Conservation (phyloP, 2,888 invertebrate genomes). For the Hydrotaea cyrtoneurina region DNA sequence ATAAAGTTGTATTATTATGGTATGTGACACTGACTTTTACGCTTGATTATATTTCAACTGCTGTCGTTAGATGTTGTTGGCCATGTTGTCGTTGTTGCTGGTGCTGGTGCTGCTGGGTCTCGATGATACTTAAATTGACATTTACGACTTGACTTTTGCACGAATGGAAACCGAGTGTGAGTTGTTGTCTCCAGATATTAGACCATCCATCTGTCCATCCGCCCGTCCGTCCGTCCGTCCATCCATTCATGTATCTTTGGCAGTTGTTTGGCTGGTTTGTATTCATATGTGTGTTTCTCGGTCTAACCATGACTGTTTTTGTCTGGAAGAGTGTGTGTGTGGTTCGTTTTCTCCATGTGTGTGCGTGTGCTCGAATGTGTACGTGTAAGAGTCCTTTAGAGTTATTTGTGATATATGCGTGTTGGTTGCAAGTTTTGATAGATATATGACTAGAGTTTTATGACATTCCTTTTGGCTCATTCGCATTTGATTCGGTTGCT, state of each 20-base stretch:
- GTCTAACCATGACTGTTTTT: not conserved
- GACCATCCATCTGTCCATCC: not conserved
- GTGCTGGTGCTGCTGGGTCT: conserved; percentile 31
- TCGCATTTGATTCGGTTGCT: conserved; percentile 26
- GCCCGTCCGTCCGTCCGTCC: not conserved
- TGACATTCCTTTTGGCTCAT: conserved; percentile 40
- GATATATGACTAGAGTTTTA: conserved; percentile 47
- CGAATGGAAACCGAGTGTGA: conserved; percentile 13
- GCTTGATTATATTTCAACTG: conserved; percentile 50
- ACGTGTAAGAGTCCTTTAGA: not conserved
- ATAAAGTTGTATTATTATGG: conserved; percentile 50
- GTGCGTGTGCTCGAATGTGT: not conserved
- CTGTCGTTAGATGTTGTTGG: conserved; percentile 22
- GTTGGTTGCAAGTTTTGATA: conserved; percentile 45
- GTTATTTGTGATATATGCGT: conserved; percentile 47
- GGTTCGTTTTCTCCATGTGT: no score
- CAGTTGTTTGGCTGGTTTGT: conserved; percentile 16
- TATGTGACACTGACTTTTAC: conserved; percentile 47
- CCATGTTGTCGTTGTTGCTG: not conserved
- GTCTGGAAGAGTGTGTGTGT: no score
- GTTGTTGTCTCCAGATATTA: conserved; percentile 21
- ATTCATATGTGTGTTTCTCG: conserved; percentile 14
- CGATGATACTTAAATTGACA: conserved; percentile 52
- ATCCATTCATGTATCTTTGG: not conserved
- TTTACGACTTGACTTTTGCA: conserved; percentile 42